Conservation (phyloP, 1,140 invertebrate species). For the Fopius arisanus region DNA sequence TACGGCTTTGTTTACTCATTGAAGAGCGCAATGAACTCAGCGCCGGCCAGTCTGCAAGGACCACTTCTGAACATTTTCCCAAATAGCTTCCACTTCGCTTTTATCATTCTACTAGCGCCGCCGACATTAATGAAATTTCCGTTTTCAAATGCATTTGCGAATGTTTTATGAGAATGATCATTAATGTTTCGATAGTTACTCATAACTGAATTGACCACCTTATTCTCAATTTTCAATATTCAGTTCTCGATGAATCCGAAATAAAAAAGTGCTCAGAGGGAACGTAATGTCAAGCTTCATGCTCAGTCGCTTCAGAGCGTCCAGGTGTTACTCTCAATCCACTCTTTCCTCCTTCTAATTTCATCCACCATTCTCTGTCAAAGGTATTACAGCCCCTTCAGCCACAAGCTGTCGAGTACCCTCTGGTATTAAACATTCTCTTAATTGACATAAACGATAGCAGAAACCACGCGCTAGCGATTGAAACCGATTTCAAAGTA, state of each 20-base stretch:
- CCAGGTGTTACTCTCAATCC: neutral
- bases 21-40: constrained; percentile 52
- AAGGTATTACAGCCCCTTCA: constrained; percentile 53
- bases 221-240: too few relatives aligned
- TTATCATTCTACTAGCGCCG: too few relatives aligned
- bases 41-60: constrained; percentile 60
- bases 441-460: constrained; percentile 55
- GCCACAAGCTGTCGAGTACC: constrained; percentile 50
- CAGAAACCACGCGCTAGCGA: constrained; percentile 35
- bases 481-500: constrained; percentile 31
- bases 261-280: too few relatives aligned
- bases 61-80: neutral
- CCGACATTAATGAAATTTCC: too few relatives aligned
- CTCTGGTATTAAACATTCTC: constrained; percentile 48
- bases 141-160: too few relatives aligned
- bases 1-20: constrained; percentile 65
- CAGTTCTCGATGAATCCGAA: too few relatives aligned
- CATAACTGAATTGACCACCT: too few relatives aligned
- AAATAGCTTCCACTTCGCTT: neutral
- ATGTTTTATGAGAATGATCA: too few relatives aligned
- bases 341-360: neutral
- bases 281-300: too few relatives aligned
- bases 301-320: too few relatives aligned
- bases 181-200: too few relatives aligned
- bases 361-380: neutral